Evolutionary conservation across 2,797 vertebrate genomes (phyloP).

Genomic region (Muraenolepis orangiensis): DNA sequence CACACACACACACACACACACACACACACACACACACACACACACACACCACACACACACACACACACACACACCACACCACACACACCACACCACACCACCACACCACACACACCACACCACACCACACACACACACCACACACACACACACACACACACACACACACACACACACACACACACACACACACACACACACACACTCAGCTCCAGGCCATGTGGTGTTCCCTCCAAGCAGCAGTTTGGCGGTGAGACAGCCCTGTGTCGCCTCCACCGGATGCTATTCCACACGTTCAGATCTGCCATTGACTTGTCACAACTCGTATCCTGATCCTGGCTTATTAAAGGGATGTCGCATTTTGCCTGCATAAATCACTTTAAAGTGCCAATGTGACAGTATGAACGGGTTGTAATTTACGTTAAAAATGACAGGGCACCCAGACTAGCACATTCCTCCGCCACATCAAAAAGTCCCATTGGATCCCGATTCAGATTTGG

Average conservation of each 20-base stretch:
- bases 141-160: no score
- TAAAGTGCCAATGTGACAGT: background rate
- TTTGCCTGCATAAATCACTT: background rate
- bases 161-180: no score
- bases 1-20: slow-evolving; percentile 54
- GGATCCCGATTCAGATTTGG: no score
- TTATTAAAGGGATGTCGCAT: slow-evolving; percentile 8
- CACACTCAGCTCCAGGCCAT: slow-evolving; percentile 47
- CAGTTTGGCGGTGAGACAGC: slow-evolving; percentile 55
- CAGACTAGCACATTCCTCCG: no score
- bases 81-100: no score
- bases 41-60: slow-evolving; percentile 53
- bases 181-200: no score
- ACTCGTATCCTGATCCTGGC: slow-evolving; percentile 46
- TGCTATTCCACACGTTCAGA: slow-evolving; percentile 43
- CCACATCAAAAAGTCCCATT: no score
- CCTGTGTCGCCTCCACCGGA: slow-evolving; percentile 59
- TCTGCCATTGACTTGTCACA: slow-evolving; percentile 67
- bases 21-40: slow-evolving; percentile 52
- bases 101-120: no score
- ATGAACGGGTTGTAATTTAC: background rate
- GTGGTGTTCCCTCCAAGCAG: slow-evolving; percentile 46
- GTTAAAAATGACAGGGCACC: no score
- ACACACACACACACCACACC: no score
- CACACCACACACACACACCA: no score